A percentile compares a stretch with the other conserved stretches of the same genome.
phyloP scores from a whole-genome alignment of 2,797 vertebrate species.

The Arremon brunneinucha region DNA sequence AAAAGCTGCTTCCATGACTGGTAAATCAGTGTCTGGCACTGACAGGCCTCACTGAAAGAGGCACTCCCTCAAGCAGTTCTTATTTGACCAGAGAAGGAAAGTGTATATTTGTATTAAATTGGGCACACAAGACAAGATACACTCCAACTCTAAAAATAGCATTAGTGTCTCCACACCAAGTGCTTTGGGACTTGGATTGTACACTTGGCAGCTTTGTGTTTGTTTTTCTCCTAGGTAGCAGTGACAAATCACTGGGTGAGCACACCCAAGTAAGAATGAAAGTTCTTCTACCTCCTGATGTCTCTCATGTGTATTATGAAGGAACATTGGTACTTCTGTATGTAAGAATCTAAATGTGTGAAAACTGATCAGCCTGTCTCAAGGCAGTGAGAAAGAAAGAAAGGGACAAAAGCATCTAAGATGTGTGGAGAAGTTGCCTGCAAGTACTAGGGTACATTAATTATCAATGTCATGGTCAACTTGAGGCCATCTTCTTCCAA shows the following conservation, averaged over 20 bases:
- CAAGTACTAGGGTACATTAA: neutral
- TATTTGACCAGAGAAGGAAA: constrained; percentile 28
- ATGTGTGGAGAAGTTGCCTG: neutral
- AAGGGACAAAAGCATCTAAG: neutral
- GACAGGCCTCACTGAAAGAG: neutral
- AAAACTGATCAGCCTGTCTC: neutral
- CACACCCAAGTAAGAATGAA: neutral
- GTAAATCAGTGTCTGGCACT: neutral
- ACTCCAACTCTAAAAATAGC: constrained; percentile 45
- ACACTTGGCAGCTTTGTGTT: neutral
- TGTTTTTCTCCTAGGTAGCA: constrained; percentile 41
- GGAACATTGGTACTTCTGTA: neutral
- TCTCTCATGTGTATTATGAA: neutral
- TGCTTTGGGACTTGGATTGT: constrained; percentile 39
- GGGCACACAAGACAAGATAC: constrained; percentile 28
- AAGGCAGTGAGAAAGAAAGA: neutral
- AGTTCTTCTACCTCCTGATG: neutral
- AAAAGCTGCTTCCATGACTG: neutral
- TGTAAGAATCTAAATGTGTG: neutral
- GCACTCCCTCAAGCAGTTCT: constrained; percentile 19
- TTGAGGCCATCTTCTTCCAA: neutral
- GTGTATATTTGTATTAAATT: constrained; percentile 35
- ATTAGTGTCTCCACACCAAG: constrained; percentile 30
- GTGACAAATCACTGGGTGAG: constrained; percentile 36
- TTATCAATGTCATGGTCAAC: fast-evolving